Base-by-base conservation (phyloP, 2,888 invertebrate genomes). In the Halictus ligatus region DNA sequence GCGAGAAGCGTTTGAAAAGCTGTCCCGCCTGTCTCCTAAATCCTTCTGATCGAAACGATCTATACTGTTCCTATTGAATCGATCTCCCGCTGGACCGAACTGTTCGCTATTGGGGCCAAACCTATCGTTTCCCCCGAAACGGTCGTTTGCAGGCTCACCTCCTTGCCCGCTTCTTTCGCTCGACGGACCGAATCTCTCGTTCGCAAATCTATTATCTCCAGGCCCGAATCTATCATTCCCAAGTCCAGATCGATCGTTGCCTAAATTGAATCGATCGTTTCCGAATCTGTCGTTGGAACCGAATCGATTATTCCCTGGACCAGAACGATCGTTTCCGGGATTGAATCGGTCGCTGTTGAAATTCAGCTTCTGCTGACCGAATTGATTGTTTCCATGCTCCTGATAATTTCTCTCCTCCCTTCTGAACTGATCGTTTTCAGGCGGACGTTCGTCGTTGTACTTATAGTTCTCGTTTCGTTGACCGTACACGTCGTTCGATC, bases 31-130 rank as follows among this genome's bases (percentile, higher is more conserved):
- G 29, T 87, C 90, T n/a, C 73, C 73, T 54, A 35, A 75, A 75
- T 90, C 90, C 64, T 91, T 91, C 29, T 77, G 72, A 60, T 85
- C 86, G 7, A 92, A 92, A 76, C 89, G 85, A 88, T 92, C 86
- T 29, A 92, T 85, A 75, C 84, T 90, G 79, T 87, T 86, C 43
- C 86, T 84, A 29, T 73, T 80, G 74, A 92, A 92, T 54, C 92
- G 86, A 84, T 92, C 91, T 8, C 82, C 76, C 12, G 81, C 81
- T 54, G 72, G 69, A 2, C 88, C 89, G 69, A 87, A 91, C 2
- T 83, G 78, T 46, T 83, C 91, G 79, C 84, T 91, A 69, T 89
- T 89, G 13, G 79, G 13, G 2, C 77, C 81, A 73, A 93, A 91
- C 58, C 87, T 86, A 85, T 92, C 90, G 64, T 79, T 84, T 25